Evolutionary conservation across 2,797 vertebrate species (phyloP).

Genomic region (Phataginus tricuspis): DNA sequence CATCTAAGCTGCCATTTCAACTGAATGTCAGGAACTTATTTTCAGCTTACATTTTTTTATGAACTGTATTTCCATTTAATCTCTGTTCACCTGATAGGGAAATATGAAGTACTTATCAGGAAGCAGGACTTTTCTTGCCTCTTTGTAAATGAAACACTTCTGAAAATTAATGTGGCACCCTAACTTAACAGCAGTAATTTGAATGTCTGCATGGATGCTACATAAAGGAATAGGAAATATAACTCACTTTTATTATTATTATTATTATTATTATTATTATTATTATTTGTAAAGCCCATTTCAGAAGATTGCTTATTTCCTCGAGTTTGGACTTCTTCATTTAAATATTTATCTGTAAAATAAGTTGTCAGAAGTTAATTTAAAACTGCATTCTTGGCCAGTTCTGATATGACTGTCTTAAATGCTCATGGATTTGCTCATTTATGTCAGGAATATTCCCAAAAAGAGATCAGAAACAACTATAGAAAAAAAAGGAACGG

Average conservation of each 20-base stretch:
- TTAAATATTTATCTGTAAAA: conserved; percentile 52
- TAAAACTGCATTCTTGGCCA: background rate
- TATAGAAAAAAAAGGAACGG: background rate
- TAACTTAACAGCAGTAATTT: conserved; percentile 62
- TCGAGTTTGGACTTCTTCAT: conserved; percentile 8
- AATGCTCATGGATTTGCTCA: background rate
- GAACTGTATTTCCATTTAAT: conserved; percentile 63
- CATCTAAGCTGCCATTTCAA: conserved; percentile 62
- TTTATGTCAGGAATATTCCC: background rate
- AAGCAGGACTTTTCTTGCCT: conserved; percentile 27
- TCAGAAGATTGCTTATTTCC: conserved; percentile 48
- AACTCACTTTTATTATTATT: conserved; percentile 39
- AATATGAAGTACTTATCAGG: conserved; percentile 45
- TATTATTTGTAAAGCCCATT: conserved; percentile 54
- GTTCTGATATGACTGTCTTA: background rate
- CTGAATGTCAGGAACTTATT: conserved; percentile 67
- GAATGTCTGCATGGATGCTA: background rate
- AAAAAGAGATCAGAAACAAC: background rate
- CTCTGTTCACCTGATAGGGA: conserved; percentile 54
- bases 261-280: conserved; percentile 52
- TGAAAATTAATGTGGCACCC: conserved; percentile 64
- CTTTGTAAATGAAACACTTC: conserved; percentile 64
- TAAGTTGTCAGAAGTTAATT: conserved; percentile 41
- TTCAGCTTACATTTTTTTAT: conserved; percentile 65
- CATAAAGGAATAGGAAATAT: background rate